phyloP scores from a whole-genome alignment of 2,113 vertebrate species.

The Lepus timidus region DNA sequence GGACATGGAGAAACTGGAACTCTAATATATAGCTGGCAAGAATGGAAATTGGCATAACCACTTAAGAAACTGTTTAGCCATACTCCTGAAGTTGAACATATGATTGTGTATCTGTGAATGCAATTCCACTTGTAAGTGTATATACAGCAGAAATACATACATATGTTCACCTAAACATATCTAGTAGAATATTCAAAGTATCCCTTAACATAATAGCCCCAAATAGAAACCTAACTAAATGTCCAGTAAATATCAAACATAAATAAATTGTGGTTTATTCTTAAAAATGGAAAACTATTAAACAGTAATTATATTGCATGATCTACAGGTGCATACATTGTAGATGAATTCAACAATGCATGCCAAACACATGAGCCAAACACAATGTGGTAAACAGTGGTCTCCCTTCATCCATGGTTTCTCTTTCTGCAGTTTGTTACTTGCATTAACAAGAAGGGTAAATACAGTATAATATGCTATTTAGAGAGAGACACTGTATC shows the following conservation, averaged over 20 bases:
- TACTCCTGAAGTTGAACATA: constrained; percentile 36
- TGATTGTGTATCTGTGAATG: constrained; percentile 4
- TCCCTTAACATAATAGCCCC: background rate
- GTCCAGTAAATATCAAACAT: constrained; percentile 9
- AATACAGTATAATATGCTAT: background rate
- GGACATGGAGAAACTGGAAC: constrained; percentile 5
- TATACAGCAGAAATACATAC: background rate
- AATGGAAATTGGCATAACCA: background rate
- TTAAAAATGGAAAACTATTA: constrained; percentile 55
- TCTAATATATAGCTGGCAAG: background rate
- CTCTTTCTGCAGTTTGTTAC: background rate
- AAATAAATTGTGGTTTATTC: constrained; percentile 30
- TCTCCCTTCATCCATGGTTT: background rate
- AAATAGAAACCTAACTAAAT: constrained; percentile 14
- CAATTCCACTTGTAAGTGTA: background rate
- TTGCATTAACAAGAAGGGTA: background rate
- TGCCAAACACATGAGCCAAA: background rate
- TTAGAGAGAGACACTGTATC: background rate
- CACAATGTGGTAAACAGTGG: background rate
- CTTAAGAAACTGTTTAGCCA: background rate
- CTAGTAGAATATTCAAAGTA: background rate
- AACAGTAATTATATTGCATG: background rate
- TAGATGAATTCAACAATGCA: background rate
- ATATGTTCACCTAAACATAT: constrained; percentile 1
- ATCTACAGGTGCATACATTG: background rate